Evolutionary conservation across 2,113 vertebrate species (phyloP).

Genomic region (Thalassoma bifasciatum): DNA sequence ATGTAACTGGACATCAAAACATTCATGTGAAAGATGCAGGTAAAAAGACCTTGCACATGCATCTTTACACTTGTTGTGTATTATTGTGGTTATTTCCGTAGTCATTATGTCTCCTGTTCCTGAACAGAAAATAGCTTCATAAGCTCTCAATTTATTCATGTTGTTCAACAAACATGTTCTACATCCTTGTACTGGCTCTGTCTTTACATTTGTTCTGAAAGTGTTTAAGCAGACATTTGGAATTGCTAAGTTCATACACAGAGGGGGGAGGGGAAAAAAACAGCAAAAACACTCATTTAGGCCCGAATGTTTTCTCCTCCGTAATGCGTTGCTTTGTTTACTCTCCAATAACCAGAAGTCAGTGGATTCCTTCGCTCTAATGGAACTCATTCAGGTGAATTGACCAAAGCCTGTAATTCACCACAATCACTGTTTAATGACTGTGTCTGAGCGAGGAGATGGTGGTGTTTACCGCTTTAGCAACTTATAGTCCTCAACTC

Average conservation of each 20-base stretch:
- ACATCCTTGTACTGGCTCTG: background rate
- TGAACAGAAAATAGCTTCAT: background rate
- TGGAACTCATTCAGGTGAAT: constrained; percentile 35
- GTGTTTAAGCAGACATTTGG: background rate
- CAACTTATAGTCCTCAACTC: background rate
- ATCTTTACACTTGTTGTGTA: no score
- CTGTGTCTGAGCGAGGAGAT: constrained; percentile 6
- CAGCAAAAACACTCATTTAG: background rate
- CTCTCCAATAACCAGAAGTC: constrained; percentile 12
- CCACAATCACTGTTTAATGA: constrained; percentile 17
- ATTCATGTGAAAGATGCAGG: no score
- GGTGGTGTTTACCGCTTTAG: background rate
- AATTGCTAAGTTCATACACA: background rate
- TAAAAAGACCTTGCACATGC: no score
- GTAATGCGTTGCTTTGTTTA: constrained; percentile 45
- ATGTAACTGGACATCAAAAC: no score
- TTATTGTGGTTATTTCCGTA: no score
- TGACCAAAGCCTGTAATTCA: constrained; percentile 39
- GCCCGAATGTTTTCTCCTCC: constrained; percentile 7
- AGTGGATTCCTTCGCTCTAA: constrained; percentile 39
- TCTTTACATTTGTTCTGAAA: background rate
- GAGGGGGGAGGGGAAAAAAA: background rate
- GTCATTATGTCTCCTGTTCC: background rate
- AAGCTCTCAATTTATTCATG: no score
- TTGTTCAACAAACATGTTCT: background rate